A percentile compares a stretch with the other conserved stretches of the same genome.
Evolutionary conservation across 2,888 invertebrate species (phyloP).

Genomic region (Erebia aethiops): DNA sequence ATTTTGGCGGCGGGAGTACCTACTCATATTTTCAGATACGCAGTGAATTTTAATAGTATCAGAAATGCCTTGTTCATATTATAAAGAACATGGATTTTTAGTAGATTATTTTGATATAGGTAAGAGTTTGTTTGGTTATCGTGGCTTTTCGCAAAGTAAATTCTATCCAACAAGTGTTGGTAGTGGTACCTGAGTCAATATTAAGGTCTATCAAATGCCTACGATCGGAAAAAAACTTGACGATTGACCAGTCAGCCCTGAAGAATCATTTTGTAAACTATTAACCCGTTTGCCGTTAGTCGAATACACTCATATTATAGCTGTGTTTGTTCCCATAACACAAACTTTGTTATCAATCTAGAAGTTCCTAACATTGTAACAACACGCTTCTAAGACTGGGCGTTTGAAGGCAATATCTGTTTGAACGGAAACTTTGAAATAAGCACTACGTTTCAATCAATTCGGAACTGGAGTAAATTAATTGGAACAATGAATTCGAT

Average conservation of each 20-base stretch:
- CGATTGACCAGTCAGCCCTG: too few relatives aligned
- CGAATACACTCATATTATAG: too few relatives aligned
- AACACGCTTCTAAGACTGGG: slow-evolving; percentile 22
- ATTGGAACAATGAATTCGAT: slow-evolving; percentile 45
- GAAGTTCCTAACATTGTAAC: slow-evolving; percentile 25
- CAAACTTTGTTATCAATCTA: not conserved
- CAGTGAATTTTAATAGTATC: not conserved
- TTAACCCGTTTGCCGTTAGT: too few relatives aligned
- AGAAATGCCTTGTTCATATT: not conserved
- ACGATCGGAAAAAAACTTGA: too few relatives aligned
- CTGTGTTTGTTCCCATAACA: not conserved
- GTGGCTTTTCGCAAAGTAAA: too few relatives aligned
- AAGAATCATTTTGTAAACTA: too few relatives aligned
- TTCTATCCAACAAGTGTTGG: too few relatives aligned
- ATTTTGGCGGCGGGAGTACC: not conserved
- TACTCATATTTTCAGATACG: not conserved
- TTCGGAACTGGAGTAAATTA: slow-evolving; percentile 44
- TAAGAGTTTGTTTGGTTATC: too few relatives aligned
- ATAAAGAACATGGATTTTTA: too few relatives aligned
- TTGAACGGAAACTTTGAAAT: slow-evolving; percentile 39
- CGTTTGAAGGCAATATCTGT: slow-evolving; percentile 38
- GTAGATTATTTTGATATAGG: too few relatives aligned
- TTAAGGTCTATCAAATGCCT: too few relatives aligned
- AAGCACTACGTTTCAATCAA: slow-evolving; percentile 47
- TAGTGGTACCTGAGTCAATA: too few relatives aligned